These are phyloP conservation scores for Lamproptera curius DNA, from an alignment of 2,888 invertebrate species.

Conservation along the genomic window DNA sequence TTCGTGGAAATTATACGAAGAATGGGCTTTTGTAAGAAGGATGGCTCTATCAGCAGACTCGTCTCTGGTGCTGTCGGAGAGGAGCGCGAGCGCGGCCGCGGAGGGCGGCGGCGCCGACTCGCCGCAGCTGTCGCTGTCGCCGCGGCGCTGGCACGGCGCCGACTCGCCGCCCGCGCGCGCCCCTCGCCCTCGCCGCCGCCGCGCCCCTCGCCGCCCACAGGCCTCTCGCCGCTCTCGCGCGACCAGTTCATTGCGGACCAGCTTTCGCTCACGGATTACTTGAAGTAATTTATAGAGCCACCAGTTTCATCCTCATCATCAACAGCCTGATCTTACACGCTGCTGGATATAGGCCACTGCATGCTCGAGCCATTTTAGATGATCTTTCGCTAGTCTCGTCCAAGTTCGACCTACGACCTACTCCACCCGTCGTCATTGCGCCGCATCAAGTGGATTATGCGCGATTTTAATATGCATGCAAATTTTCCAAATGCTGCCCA, in stretches of 20 bases:
- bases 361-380: too few relatives aligned
- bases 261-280: constrained; percentile 34
- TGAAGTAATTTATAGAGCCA: constrained; percentile 23
- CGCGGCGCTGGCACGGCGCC: constrained; percentile 22
- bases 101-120: background rate
- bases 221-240: constrained; percentile 17
- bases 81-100: constrained; percentile 3
- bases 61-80: constrained; percentile 27
- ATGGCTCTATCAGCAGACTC: constrained; percentile 28
- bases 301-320: background rate
- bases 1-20: too few relatives aligned
- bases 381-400: too few relatives aligned
- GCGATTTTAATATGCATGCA: too few relatives aligned
- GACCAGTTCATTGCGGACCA: constrained; percentile 48
- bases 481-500: too few relatives aligned
- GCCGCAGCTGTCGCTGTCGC: constrained; percentile 13
- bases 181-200: constrained; percentile 6
- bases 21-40: too few relatives aligned
- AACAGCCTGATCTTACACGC: too few relatives aligned
- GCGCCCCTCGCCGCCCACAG: constrained; percentile 1
- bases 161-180: constrained; percentile 19
- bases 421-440: too few relatives aligned
- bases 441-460: too few relatives aligned
- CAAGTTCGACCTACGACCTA: too few relatives aligned
- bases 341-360: too few relatives aligned